A percentile compares a stretch with the other conserved stretches of the same genome.
phyloP scores from a whole-genome alignment of 1,140 invertebrate genomes.

The Apocrypta bakeri region DNA sequence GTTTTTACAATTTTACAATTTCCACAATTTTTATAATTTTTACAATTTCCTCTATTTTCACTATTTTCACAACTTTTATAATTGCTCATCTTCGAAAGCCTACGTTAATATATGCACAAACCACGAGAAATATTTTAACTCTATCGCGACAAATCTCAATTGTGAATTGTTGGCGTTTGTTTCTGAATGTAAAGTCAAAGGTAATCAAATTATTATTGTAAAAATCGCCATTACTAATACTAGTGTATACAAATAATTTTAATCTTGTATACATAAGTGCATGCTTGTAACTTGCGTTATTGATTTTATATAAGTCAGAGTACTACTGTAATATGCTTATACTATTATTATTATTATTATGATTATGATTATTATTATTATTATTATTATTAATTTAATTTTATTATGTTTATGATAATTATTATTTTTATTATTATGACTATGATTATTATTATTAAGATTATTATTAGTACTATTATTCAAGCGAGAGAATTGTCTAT shows the following conservation, averaged over 20 bases:
- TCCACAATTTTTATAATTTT: too few species aligned
- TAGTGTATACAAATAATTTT: conserved; percentile 50
- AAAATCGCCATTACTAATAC: conserved; percentile 52
- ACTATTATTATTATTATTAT: conserved; percentile 48
- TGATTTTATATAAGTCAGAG: conserved; percentile 52
- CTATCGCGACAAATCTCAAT: background rate
- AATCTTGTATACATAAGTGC: conserved; percentile 40
- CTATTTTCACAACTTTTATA: too few species aligned
- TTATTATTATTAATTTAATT: conserved; percentile 26
- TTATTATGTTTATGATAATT: conserved; percentile 19
- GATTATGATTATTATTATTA: conserved; percentile 44
- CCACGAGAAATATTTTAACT: conserved; percentile 2
- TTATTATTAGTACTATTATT: conserved; percentile 32
- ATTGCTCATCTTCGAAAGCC: conserved; percentile 7
- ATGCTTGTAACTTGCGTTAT: conserved; percentile 49
- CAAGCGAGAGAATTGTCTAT: conserved; percentile 43
- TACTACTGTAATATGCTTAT: conserved; percentile 47
- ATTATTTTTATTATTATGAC: conserved; percentile 49
- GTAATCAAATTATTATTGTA: conserved; percentile 50
- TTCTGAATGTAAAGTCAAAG: conserved; percentile 50
- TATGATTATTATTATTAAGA: conserved; percentile 48
- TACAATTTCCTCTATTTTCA: too few species aligned
- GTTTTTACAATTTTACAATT: too few species aligned
- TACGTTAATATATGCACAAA: conserved; percentile 40
- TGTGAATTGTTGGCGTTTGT: background rate